Evolutionary conservation across 2,797 vertebrate species (phyloP).

Genomic region (Balearica regulorum): DNA sequence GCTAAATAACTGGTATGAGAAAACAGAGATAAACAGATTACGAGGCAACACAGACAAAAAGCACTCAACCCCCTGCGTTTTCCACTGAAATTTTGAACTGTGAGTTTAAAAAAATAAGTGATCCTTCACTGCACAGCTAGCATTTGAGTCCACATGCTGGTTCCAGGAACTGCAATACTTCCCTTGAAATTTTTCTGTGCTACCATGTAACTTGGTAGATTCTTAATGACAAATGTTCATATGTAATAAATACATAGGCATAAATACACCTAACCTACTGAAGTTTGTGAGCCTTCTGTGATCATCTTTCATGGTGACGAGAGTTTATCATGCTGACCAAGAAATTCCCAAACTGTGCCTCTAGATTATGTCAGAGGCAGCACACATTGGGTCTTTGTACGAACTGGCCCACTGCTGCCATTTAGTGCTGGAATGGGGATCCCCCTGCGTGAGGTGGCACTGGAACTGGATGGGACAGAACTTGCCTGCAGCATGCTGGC

Average conservation of each 20-base stretch:
- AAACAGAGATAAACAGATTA: conserved; percentile 22
- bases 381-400: not conserved
- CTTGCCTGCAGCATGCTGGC: not conserved
- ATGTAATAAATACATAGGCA: not conserved
- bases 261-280: not conserved
- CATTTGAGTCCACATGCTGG: not conserved
- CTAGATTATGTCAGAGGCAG: not conserved
- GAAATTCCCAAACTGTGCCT: not conserved
- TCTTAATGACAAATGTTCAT: not conserved
- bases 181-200: not conserved
- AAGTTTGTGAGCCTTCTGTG: not conserved
- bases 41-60: not conserved
- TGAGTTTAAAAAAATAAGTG: not conserved
- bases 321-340: not conserved
- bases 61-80: not conserved
- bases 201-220: not conserved
- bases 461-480: not conserved
- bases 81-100: not conserved
- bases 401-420: not conserved
- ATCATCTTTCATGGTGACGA: not conserved
- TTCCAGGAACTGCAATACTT: not conserved
- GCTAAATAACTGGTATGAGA: not conserved
- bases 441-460: not conserved
- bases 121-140: not conserved
- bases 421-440: not conserved